Evolutionary conservation across 2,888 invertebrate species (phyloP), one percentile per base, ranked within the genome.

Genomic region (Belgica antarctica): DNA sequence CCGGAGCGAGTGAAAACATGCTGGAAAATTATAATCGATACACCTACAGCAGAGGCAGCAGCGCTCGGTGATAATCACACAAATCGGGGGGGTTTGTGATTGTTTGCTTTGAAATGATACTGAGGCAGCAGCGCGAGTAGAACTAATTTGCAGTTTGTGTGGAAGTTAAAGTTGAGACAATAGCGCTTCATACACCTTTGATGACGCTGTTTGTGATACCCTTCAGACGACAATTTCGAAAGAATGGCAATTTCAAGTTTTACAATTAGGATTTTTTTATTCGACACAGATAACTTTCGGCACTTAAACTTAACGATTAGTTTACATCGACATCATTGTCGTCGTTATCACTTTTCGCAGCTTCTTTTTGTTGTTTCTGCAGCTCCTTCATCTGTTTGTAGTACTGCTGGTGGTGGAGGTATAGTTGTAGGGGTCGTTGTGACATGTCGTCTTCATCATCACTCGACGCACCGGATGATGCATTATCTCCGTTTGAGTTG

Each of bases 321-420:
- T 68, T 68, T 7, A 68, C 57, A 47, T 68, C 68, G 52, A 68
- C 68, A 68, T 59, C 59, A 15, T 68, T 68, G 24, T 68, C 68
- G 22, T 68, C 57, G 31, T 68, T 68, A 68, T 68, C 68, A 57
- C 57, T 57, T 12, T 22, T 22, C 10, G 17, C 22, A 5, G 47
- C 24, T 25, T 68, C 68, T 28, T 65, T 65, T 47, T 65, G 65
- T 19, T 68, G 68, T 22, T 68, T 68, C 47, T 68, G 68, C n/a
- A 68, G 34, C 25, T 68, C 68, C 22, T 68, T 68, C 68, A 68
- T 68, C 22, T 68, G 68, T 31, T 68, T 68, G 15, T 68, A 68
- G 34, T 68, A 68, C 10, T 68, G 68, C 24, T 68, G 68, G 34
- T 68, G 68, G 22, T 68, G 68, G 31, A 68, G 34, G 22, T 68